phyloP scores from a whole-genome alignment of 2,797 vertebrate species.

The Amphiprion clarkii region DNA sequence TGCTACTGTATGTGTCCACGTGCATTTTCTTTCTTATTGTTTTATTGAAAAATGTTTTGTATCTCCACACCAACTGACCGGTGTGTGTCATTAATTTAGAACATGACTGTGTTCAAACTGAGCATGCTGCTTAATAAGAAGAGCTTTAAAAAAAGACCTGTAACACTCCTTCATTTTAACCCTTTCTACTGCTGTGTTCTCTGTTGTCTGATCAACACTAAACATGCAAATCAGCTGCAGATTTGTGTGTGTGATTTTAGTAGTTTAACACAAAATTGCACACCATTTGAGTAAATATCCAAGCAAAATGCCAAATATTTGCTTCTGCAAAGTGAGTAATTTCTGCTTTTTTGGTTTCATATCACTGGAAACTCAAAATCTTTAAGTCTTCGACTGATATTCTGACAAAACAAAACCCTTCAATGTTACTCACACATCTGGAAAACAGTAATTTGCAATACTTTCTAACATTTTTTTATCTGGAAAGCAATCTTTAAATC shows the following conservation, averaged over 20 bases:
- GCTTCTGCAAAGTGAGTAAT: neutral
- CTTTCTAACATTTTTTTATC: neutral
- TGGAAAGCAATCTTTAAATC: neutral
- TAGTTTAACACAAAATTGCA: neutral
- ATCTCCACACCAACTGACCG: neutral
- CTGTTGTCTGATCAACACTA: neutral
- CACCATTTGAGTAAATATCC: neutral
- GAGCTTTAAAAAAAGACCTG: conserved; percentile 10
- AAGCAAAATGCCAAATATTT: neutral
- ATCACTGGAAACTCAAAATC: neutral
- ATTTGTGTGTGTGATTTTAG: neutral
- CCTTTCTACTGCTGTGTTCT: neutral
- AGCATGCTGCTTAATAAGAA: neutral
- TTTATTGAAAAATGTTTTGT: neutral
- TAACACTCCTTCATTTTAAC: conserved; percentile 8
- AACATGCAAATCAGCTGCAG: neutral
- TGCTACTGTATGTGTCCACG: neutral
- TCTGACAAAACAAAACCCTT: neutral
- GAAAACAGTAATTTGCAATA: neutral
- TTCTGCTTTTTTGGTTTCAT: neutral
- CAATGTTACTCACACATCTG: neutral
- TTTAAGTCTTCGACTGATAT: neutral
- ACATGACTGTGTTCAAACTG: neutral
- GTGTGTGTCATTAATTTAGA: neutral
- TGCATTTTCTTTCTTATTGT: neutral